Evolutionary conservation across 2,113 vertebrate genomes (phyloP).

Genomic region (Acrocephalus arundinaceus): DNA sequence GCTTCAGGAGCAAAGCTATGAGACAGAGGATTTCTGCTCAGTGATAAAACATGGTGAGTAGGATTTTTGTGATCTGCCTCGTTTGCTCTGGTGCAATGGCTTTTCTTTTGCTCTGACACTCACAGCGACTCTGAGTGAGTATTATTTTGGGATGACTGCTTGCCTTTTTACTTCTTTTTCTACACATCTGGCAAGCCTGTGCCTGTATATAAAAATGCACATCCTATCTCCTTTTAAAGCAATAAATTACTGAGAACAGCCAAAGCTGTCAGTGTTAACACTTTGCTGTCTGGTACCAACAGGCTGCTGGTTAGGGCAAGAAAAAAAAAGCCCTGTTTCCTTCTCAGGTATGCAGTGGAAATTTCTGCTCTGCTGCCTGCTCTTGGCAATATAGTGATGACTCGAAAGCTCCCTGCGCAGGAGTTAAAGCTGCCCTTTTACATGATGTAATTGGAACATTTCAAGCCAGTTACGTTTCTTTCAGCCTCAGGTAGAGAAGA

Average conservation of each 20-base stretch:
- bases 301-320: conserved; percentile 23
- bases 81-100: neutral
- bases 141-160: conserved; percentile 27
- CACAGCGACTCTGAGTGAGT: neutral
- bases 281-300: conserved; percentile 2
- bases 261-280: conserved; percentile 21
- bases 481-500: neutral
- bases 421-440: neutral
- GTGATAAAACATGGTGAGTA: conserved; percentile 56
- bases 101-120: neutral
- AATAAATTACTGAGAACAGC: neutral
- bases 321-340: neutral
- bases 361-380: conserved; percentile 10
- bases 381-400: neutral
- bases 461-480: neutral
- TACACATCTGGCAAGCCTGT: neutral
- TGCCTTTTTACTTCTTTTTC: neutral
- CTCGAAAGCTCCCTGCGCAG: neutral
- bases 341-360: conserved; percentile 12
- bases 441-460: neutral
- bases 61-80: conserved; percentile 15
- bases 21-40: conserved; percentile 58
- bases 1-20: conserved; percentile 26
- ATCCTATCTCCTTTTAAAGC: neutral
- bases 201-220: neutral